Evolutionary conservation across 2,797 vertebrate genomes (phyloP), one percentile per base, ranked within the genome.

Genomic region (Pristis pectinata): DNA sequence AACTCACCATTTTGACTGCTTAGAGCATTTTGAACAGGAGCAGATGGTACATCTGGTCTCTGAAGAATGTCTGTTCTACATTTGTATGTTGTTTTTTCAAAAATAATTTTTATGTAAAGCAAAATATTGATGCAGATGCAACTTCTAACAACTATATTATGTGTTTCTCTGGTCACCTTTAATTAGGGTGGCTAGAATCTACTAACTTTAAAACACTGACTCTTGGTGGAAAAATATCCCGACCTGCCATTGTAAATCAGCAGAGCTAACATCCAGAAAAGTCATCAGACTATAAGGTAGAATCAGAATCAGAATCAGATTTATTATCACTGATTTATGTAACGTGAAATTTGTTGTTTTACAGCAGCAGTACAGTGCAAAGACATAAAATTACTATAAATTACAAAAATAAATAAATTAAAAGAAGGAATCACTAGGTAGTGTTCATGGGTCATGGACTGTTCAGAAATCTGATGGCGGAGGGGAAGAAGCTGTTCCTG

Each of bases 81-180:
- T 91, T 91, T 41, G 91, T n/a, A 91, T 41, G 87, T 41, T 41
- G 80, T 89, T 89, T 91, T 2, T 67, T 91, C n/a, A 91, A 67
- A 91, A 91, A 91, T 91, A 91, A 91, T 67, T 64, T 91, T 91
- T 67, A 22, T 67, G 24, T 11, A 91, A 67, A 67, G 61, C 59
- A 67, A 91, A 91, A 91, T 37, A 91, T 91, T 67, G 91, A 91
- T n/a, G 2, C 87, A 67, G n/a, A 3, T 61, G n/a, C 59, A 91
- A 91, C 19, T 91, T 91, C 59, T 41, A 91, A 64, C 34, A 91
- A 91, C n/a, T 41, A 91, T 41, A 91, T 91, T 67, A 24, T 64
- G 37, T 64, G 24, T 41, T 91, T 91, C n/a, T 64, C 17, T 67
- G 34, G 61, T 37, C 61, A 89, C 59, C 61, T 64, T 24, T 89